Conservation (phyloP, 2,113 vertebrate genomes). For the Acanthochromis polyacanthus region DNA sequence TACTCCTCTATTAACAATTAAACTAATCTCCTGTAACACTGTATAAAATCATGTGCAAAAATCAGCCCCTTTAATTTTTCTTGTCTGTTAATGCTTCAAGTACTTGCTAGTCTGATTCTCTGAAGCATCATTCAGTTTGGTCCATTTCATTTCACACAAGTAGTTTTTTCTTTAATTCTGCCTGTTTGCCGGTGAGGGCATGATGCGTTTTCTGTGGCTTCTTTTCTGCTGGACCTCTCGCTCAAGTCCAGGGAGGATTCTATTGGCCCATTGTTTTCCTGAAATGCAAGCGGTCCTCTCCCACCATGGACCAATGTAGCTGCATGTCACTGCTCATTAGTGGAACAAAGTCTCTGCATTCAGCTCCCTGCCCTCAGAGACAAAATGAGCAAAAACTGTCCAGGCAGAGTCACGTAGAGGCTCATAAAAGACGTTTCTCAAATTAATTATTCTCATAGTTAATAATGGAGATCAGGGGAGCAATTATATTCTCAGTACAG, state of each 20-base stretch:
- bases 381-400: conserved; percentile 19
- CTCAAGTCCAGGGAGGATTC: conserved; percentile 37
- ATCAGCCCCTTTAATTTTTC: conserved; percentile 1
- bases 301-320: conserved; percentile 41
- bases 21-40: not conserved
- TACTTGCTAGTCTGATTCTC: not conserved
- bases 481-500: conserved; percentile 13
- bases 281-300: conserved; percentile 47
- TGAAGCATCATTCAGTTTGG: not conserved
- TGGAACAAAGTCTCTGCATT: conserved; percentile 56
- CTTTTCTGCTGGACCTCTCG: conserved; percentile 12
- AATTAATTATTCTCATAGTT: conserved; percentile 7
- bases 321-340: conserved; percentile 70
- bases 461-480: not conserved
- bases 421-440: not conserved
- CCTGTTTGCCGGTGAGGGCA: not conserved
- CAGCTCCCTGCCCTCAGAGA: conserved; percentile 18
- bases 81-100: not conserved
- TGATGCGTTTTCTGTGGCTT: not conserved
- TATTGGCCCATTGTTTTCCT: conserved; percentile 64
- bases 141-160: not conserved
- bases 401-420: conserved; percentile 22
- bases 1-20: not conserved
- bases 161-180: not conserved
- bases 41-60: not conserved